Conservation (phyloP, 2,113 vertebrate species). For the Plecturocebus donacophilus region DNA sequence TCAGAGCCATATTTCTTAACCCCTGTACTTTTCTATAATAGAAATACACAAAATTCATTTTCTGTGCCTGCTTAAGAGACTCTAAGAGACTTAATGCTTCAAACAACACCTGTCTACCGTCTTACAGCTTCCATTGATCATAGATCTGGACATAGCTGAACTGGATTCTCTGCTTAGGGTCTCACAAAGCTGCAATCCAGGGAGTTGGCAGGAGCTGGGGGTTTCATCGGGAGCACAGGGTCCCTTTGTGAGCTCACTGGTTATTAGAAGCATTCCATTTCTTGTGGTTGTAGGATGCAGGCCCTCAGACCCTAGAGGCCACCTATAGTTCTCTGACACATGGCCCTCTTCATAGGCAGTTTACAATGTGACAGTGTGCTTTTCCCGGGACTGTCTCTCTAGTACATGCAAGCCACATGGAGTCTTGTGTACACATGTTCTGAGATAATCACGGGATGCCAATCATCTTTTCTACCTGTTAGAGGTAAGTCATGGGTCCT, state of each 20-base stretch:
- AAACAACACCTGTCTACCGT: neutral
- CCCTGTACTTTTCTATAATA: neutral
- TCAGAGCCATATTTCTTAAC: neutral
- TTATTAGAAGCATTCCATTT: neutral
- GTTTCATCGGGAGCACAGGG: neutral
- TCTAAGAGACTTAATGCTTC: neutral
- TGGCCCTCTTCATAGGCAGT: neutral
- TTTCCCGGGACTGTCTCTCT: neutral
- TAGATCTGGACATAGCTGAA: neutral
- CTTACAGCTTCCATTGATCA: accelerated
- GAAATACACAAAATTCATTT: neutral
- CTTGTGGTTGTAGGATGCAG: neutral
- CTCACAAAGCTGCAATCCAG: neutral
- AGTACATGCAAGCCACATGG: accelerated
- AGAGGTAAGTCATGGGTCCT: neutral
- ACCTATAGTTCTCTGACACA: accelerated
- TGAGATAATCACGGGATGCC: accelerated
- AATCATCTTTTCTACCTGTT: accelerated
- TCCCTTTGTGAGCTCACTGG: neutral
- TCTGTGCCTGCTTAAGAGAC: neutral
- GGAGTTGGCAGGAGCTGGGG: neutral
- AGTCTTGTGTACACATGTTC: accelerated
- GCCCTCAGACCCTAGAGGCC: neutral
- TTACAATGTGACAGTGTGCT: neutral
- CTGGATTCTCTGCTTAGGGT: neutral